These are phyloP conservation scores for Poeciliopsis turneri DNA, from an alignment of 2,797 vertebrate genomes.

Conservation along the genomic window DNA sequence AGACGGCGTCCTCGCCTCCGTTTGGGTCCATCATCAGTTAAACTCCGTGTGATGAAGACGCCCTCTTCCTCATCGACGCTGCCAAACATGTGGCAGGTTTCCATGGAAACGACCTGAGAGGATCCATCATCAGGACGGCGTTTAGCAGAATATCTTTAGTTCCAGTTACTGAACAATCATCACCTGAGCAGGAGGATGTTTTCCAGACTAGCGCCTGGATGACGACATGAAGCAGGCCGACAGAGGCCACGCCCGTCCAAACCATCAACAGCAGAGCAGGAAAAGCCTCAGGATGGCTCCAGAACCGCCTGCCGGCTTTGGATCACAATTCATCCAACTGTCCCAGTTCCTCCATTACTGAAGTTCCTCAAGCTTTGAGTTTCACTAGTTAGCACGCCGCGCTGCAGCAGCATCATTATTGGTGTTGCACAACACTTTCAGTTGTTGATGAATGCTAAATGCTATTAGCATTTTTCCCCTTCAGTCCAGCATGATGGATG, in stretches of 20 bases:
- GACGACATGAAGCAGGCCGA: background rate
- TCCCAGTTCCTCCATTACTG: too few relatives aligned
- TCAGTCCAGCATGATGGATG: too few relatives aligned
- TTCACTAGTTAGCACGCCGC: too few relatives aligned
- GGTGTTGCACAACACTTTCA: too few relatives aligned
- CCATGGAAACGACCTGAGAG: conserved; percentile 17
- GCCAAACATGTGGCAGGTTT: conserved; percentile 30
- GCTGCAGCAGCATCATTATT: too few relatives aligned
- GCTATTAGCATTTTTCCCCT: too few relatives aligned
- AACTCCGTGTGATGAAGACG: conserved; percentile 33
- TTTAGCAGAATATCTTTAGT: background rate
- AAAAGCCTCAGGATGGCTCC: background rate
- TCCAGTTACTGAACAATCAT: background rate
- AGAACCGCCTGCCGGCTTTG: background rate
- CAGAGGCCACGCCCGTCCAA: background rate
- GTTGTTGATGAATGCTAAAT: too few relatives aligned
- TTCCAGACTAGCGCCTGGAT: background rate
- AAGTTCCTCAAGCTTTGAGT: too few relatives aligned
- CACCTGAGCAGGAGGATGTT: too few relatives aligned
- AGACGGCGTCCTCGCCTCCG: conserved; percentile 38
- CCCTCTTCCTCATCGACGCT: conserved; percentile 1
- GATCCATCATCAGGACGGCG: background rate
- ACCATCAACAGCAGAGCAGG: background rate
- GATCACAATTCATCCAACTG: background rate
- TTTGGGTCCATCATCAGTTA: conserved; percentile 46